Base-by-base conservation (phyloP, 2,888 invertebrate species). In the Pycnomerus fuliginosus region DNA sequence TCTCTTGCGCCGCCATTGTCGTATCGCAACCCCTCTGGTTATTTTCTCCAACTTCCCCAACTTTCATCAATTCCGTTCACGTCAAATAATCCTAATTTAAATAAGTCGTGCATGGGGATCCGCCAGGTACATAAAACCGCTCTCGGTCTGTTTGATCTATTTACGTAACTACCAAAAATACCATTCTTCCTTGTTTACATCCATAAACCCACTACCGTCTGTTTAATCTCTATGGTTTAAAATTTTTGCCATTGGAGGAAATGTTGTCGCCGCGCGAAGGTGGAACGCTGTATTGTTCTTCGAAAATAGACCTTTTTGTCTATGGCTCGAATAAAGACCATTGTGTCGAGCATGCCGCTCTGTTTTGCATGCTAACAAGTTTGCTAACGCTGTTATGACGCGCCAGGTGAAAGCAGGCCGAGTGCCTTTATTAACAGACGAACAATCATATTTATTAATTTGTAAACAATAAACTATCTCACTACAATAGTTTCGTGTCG, bases 151-250 rank as follows among this genome's bases (percentile, higher is more conserved):
- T 40, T 40, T 40, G 32, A 40, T 40, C 32, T 32, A 33, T 33
- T 33, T 40, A 40, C 15, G 16, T 3, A 32, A 24, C 27, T n/a
- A 23, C 16, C 29, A 29, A 33, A 34, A 33, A n/a, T n/a, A n/a
- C n/a, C n/a, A n/a, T n/a, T n/a, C n/a, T n/a, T n/a, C n/a, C n/a
- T n/a, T n/a, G n/a, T n/a, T n/a, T n/a, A n/a, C n/a, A n/a, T n/a
- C n/a, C n/a, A n/a, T n/a, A 57, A 58, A 66, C 66, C 65, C 55
- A 65, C 64, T 65, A 63, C 61, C 63, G 60, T 64, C 60, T 64
- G 65, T 64, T 64, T 62, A 43, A 46, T 45, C 48, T 51, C 48
- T 53, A 63, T 62, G 35, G 35, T 35, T 42, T 42, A 30, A 23
- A 23, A 41, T 14, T n/a, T n/a, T n/a, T n/a, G n/a, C n/a, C n/a